These are phyloP conservation scores for Mastomys coucha DNA, from an alignment of 2,113 vertebrate species.

Conservation along the genomic window DNA sequence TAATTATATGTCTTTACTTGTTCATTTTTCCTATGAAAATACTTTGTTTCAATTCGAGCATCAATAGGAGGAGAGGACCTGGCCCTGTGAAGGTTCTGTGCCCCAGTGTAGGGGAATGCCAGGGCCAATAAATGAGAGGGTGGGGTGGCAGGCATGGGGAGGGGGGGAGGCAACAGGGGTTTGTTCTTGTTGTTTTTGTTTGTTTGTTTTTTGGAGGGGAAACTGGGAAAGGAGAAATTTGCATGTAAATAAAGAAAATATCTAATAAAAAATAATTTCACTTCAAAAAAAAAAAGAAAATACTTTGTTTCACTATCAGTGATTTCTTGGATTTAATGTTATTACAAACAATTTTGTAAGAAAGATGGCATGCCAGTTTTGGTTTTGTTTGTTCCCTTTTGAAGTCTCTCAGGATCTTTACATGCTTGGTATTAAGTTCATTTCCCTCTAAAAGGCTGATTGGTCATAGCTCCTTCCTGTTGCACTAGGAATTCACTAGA, in stretches of 20 bases:
- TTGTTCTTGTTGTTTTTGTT: too few species aligned
- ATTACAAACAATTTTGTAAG: not conserved
- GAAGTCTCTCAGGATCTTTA: not conserved
- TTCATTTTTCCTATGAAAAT: not conserved
- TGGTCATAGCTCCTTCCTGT: not conserved
- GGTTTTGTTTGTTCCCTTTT: not conserved
- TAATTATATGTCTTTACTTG: not conserved
- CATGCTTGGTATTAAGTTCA: not conserved
- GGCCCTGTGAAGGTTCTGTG: too few species aligned
- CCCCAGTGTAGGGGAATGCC: too few species aligned
- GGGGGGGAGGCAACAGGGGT: too few species aligned
- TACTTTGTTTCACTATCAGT: not conserved
- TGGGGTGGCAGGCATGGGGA: too few species aligned
- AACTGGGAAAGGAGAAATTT: too few species aligned
- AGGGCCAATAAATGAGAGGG: too few species aligned
- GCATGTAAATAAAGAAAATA: too few species aligned
- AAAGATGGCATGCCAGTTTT: not conserved
- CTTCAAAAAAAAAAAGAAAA: too few species aligned
- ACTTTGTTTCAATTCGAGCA: not conserved
- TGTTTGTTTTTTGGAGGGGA: too few species aligned
- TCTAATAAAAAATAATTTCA: too few species aligned
- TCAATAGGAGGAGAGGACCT: too few species aligned
- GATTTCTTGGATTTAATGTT: not conserved
- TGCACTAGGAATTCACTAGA: constrained; percentile 24
- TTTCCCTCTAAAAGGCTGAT: not conserved